Percentiles rank a stretch among this genome's conserved stretches.
Evolutionary conservation across 2,113 vertebrate species (phyloP).

Genomic region (Rhinolophus ferrumequinum): DNA sequence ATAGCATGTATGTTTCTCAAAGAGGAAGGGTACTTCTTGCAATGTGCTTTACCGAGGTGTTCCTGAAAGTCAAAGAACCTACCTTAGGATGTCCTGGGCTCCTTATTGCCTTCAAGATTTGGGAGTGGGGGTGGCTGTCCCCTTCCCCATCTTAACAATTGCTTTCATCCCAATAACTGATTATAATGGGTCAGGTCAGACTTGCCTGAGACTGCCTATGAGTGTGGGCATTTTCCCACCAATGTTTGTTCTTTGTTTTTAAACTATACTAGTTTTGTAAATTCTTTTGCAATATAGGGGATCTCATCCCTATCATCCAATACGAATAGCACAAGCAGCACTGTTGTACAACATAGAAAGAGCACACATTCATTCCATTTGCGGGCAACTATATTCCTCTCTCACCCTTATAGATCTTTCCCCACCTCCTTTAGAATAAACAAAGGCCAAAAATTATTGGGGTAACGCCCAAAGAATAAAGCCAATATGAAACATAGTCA

Average conservation of each 20-base stretch:
- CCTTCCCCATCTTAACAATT: not conserved
- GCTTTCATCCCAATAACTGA: conserved; percentile 70
- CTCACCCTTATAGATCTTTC: conserved; percentile 53
- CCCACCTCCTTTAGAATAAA: conserved; percentile 74
- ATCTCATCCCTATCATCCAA: not conserved
- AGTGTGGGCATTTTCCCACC: conserved; percentile 62
- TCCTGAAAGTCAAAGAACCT: not conserved
- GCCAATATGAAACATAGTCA: conserved; percentile 61
- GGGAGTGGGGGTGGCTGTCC: not conserved
- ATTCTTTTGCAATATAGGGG: not conserved
- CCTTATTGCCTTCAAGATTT: not conserved
- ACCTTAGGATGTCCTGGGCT: not conserved
- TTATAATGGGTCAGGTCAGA: conserved; percentile 50
- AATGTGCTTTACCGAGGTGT: not conserved
- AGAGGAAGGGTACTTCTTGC: not conserved
- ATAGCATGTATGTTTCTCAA: not conserved
- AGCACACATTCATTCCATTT: conserved; percentile 63
- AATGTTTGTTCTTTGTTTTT: conserved; percentile 55
- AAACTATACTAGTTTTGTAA: not conserved
- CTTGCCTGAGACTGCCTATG: conserved; percentile 32
- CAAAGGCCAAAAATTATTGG: conserved; percentile 77
- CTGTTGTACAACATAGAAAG: conserved; percentile 49
- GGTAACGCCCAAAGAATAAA: conserved; percentile 78
- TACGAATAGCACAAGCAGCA: not conserved
- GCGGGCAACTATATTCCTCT: conserved; percentile 61